Base-by-base conservation (phyloP, 2,113 vertebrate genomes). In the Alosa alosa region DNA sequence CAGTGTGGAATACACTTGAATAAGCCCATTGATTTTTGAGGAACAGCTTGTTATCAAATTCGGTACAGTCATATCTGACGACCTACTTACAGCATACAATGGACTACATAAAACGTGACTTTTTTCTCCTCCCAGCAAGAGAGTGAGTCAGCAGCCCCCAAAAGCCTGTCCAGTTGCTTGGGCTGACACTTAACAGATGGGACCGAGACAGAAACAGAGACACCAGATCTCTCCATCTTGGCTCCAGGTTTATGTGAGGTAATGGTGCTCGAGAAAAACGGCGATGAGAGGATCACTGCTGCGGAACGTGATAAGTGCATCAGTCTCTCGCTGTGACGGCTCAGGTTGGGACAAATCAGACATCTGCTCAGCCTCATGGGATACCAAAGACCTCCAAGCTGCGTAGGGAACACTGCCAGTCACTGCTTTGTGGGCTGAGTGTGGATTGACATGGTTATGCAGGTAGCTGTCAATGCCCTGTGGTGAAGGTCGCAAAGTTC, bases 261-360 rank as follows among this genome's bases (percentile, higher is more conserved):
- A 36, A 22, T 22, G 55, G 55, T 0, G 55, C 36, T 78, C 5
- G 72, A 17, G 5, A 78, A 36, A 39, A 78, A 78, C 36, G 4
- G 72, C 31, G 13, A 13, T 36, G 72, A 36, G 72, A 36, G 72
- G 83, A 82, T 84, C 81, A 88, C 89, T 57, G 75, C 52, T 15
- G 83, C 84, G 44, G 75, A 60, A n/a, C 22, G 57, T 41, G 6
- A 20, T 78, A 78, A 78, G 72, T 31, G 41, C 15, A 9, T 22
- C 15, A 44, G 20, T 88, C 85, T 91, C 93, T 91, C n/a, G 52
- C 92, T 90, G 90, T 89, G 92, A 90, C 89, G 88, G 88, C 91
- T 92, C 91, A 91, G 90, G 90, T 92, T 93, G 91, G 87, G 72
- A 92, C 92, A 93, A 93, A 93, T 92, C 90, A 88, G 90, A 78